Conservation (phyloP, 2,888 invertebrate genomes). For the Ochropacha duplaris region DNA sequence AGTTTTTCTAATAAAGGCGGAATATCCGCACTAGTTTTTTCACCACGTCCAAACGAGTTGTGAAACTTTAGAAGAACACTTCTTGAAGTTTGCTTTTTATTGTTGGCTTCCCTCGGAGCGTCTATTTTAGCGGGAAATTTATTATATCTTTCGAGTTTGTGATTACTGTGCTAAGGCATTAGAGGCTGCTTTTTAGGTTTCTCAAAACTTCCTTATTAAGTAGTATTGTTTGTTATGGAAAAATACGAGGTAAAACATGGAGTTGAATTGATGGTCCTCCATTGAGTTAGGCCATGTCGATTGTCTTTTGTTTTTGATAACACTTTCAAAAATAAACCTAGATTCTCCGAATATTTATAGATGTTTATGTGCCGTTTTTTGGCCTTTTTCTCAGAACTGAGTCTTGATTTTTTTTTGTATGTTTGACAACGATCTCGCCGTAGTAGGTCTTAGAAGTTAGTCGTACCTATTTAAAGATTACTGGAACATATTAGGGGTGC, state of each 20-base stretch:
- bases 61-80: slow-evolving; percentile 38
- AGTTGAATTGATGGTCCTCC: background rate
- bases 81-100: slow-evolving; percentile 27
- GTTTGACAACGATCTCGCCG: too few species aligned
- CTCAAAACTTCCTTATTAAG: slow-evolving; percentile 1
- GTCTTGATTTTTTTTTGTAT: too few species aligned
- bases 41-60: slow-evolving; percentile 30
- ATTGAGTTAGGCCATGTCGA: background rate
- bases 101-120: slow-evolving; percentile 24
- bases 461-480: too few species aligned
- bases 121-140: slow-evolving; percentile 21
- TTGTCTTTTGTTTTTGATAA: background rate
- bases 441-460: too few species aligned
- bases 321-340: background rate
- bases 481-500: too few species aligned
- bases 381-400: too few species aligned
- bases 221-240: background rate
- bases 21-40: slow-evolving; percentile 28
- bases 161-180: background rate
- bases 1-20: slow-evolving; percentile 41
- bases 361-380: background rate
- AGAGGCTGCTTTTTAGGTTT: background rate
- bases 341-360: background rate
- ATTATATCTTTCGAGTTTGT: slow-evolving; percentile 14
- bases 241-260: background rate